Evolutionary conservation across 2,888 invertebrate species (phyloP).

Genomic region (Metacarcinus magister): DNA sequence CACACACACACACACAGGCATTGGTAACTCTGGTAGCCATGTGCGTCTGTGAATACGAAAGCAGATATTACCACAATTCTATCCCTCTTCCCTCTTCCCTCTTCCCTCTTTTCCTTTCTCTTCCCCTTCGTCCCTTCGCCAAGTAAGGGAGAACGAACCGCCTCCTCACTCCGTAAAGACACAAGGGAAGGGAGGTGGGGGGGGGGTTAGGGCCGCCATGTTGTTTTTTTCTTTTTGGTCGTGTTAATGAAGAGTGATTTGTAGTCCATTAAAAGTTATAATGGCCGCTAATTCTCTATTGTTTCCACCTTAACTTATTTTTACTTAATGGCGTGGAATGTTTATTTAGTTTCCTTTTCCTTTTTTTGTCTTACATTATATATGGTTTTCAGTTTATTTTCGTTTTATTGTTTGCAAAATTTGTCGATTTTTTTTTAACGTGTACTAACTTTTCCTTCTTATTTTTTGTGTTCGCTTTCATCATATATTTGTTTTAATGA

Average conservation of each 20-base stretch:
- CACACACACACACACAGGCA: too few relatives aligned
- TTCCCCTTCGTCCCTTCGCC: not conserved
- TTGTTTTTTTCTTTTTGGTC: not conserved
- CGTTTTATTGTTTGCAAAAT: too few relatives aligned
- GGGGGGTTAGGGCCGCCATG: not conserved
- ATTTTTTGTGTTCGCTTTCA: not conserved
- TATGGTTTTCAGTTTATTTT: too few relatives aligned
- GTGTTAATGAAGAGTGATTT: not conserved
- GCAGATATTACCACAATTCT: not conserved
- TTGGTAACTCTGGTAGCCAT: too few relatives aligned
- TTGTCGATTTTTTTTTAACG: too few relatives aligned
- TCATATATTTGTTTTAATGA: too few relatives aligned
- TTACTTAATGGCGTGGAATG: not conserved
- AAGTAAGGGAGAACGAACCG: not conserved
- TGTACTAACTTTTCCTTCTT: not conserved
- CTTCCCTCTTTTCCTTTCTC: not conserved
- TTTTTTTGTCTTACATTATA: not conserved
- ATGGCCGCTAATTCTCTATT: not conserved
- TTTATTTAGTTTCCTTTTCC: too few relatives aligned
- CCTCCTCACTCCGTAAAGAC: not conserved
- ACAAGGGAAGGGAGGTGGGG: not conserved
- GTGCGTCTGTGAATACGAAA: not conserved
- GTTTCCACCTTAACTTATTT: not conserved
- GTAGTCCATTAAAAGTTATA: not conserved
- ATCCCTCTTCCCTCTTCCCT: not conserved